Base-by-base conservation (phyloP, 2,797 vertebrate genomes). In the Coreius guichenoti region DNA sequence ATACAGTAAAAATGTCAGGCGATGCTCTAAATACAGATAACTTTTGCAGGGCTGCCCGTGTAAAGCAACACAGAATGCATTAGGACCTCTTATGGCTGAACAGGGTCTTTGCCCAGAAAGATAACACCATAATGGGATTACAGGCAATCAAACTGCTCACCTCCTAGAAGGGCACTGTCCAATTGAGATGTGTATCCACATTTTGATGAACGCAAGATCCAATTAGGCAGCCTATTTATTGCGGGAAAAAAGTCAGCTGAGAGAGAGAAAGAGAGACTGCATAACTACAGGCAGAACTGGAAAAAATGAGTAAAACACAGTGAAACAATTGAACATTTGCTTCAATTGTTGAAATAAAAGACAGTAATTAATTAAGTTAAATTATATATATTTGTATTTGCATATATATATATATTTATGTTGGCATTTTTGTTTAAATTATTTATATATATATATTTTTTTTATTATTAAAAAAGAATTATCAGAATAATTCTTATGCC, bases 121-220 rank as follows among this genome's bases (percentile, higher is more conserved):
- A 95, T 92, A 92, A 89, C 29, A 84, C 72, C 85, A 85, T 93
- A 93, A 95, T 93, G 91, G 84, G 90, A 94, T 94, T 91, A 90
- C 70, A 86, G 85, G 56, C 88, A 93, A 92, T 94, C 89, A 90
- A 91, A 91, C 89, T 83, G 91, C 86, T 80, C 90, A 91, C 91
- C 89, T 93, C 90, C 91, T 93, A 90, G 88, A 89, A 91, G 89
- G 87, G 84, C 91, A 89, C 85, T 89, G 90, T 91, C 90, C 89
- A 89, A 70, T 93, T 91, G 90, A 94, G 93, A 95, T 94, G 89
- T 91, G 87, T 94, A 94, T 95, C 93, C 6, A 88, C 85, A 87
- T 92, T 93, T 93, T 91, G 91, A 94, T 21, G 69, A 83, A 72
- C 31, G 26, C 45, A 51, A 81, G 29, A 82, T 93, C 89, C 81